Evolutionary conservation across 2,797 vertebrate genomes (phyloP).

Genomic region (Tauraco hartlaubi): DNA sequence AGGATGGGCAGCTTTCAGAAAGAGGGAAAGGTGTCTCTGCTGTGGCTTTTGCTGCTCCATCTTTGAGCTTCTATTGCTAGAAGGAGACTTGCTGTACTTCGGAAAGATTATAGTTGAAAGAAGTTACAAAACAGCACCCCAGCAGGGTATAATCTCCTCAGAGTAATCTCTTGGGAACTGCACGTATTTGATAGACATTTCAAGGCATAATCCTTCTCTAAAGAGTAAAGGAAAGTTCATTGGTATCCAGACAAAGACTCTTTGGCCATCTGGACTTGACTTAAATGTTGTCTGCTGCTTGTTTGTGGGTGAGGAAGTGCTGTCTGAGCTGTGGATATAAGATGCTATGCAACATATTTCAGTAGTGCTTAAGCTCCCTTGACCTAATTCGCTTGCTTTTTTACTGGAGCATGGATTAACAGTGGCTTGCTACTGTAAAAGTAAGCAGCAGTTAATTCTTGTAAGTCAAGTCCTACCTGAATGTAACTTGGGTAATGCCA

Average conservation of each 20-base stretch:
- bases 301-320: background rate
- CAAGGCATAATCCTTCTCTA: background rate
- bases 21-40: background rate
- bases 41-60: background rate
- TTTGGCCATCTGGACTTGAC: conserved; percentile 14
- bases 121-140: background rate
- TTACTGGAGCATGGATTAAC: conserved; percentile 2
- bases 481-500: background rate
- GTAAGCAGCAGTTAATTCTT: conserved; percentile 56
- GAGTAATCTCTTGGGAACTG: background rate
- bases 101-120: background rate
- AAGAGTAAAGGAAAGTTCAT: conserved; percentile 15
- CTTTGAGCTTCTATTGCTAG: background rate
- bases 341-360: background rate
- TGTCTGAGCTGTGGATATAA: conserved; percentile 47
- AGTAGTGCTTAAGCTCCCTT: conserved; percentile 19
- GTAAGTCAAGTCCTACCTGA: conserved; percentile 27
- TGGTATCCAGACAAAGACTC: conserved; percentile 1
- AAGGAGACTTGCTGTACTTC: background rate
- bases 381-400: conserved; percentile 54
- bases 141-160: background rate
- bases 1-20: background rate
- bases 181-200: background rate
- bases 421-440: conserved; percentile 14
- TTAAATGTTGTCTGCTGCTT: background rate